Conservation (phyloP, 1,140 invertebrate genomes). For the Bombus vancouverensis region DNA sequence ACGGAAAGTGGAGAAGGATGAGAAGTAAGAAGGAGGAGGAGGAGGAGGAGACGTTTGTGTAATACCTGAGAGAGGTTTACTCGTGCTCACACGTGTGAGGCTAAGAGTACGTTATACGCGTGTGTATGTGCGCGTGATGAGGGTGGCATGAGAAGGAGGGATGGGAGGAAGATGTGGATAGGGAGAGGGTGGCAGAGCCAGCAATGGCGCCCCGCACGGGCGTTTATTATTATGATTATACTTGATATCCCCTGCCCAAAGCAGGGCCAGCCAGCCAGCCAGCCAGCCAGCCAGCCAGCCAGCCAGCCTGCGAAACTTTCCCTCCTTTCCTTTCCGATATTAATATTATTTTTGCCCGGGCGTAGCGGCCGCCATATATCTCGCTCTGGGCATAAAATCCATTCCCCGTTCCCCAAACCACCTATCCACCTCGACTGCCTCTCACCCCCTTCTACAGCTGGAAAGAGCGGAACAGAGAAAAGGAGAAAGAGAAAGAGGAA, state of each 20-base stretch:
- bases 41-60: constrained; percentile 54
- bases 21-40: neutral
- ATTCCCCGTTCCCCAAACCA: constrained; percentile 80
- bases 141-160: constrained; percentile 51
- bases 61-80: constrained; percentile 64
- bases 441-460: constrained; percentile 70
- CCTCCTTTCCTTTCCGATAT: constrained; percentile 82
- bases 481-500: constrained; percentile 57
- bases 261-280: constrained; percentile 73
- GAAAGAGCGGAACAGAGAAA: constrained; percentile 41
- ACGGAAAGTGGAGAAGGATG: constrained; percentile 36
- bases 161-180: constrained; percentile 57
- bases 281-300: constrained; percentile 73
- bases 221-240: constrained; percentile 83
- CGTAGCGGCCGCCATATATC: constrained; percentile 82
- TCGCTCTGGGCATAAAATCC: constrained; percentile 82
- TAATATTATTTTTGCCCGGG: constrained; percentile 83
- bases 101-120: constrained; percentile 27
- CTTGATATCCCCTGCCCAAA: constrained; percentile 82
- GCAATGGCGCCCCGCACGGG: constrained; percentile 80
- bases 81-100: constrained; percentile 50
- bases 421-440: constrained; percentile 70
- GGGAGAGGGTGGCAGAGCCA: constrained; percentile 72
- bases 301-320: constrained; percentile 80
- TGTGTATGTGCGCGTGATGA: constrained; percentile 60